A percentile compares a stretch with the other conserved stretches of the same genome.
These are phyloP conservation scores for Hippocampus comes DNA, from an alignment of 2,113 vertebrate species.

Conservation along the genomic window DNA sequence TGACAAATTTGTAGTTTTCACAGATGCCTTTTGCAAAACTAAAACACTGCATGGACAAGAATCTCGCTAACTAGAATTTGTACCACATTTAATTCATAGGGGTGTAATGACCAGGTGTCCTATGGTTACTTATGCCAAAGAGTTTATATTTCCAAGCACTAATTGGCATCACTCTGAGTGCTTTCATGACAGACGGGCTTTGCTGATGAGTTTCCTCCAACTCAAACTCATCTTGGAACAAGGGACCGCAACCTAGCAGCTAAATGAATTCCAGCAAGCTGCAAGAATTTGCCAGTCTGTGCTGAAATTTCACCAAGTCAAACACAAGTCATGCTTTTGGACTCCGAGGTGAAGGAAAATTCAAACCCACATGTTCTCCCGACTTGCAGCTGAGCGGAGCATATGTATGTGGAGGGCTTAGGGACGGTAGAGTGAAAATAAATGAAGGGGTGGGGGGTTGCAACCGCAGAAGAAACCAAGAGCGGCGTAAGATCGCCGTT, in stretches of 20 bases:
- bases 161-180: slow-evolving; percentile 9
- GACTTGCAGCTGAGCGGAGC: slow-evolving; percentile 33
- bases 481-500: slow-evolving; percentile 54
- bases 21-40: background rate
- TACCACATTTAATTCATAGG: background rate
- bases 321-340: slow-evolving; percentile 65
- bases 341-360: slow-evolving; percentile 58
- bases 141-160: slow-evolving; percentile 1
- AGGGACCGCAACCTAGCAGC: slow-evolving; percentile 50
- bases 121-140: background rate
- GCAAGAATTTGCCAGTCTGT: slow-evolving; percentile 58
- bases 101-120: slow-evolving; percentile 7
- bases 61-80: background rate
- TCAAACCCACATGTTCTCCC: slow-evolving; percentile 63
- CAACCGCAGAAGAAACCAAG: slow-evolving; percentile 51
- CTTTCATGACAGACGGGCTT: slow-evolving; percentile 7
- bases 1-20: background rate
- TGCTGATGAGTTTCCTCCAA: slow-evolving; percentile 34
- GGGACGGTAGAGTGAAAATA: slow-evolving; percentile 56
- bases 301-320: slow-evolving; percentile 69
- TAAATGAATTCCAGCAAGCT: slow-evolving; percentile 66
- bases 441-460: slow-evolving; percentile 40
- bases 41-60: background rate
- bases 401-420: slow-evolving; percentile 19
- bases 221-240: slow-evolving; percentile 32